Conservation (phyloP, 1,140 invertebrate genomes). For the Drosophila kohkoa region DNA sequence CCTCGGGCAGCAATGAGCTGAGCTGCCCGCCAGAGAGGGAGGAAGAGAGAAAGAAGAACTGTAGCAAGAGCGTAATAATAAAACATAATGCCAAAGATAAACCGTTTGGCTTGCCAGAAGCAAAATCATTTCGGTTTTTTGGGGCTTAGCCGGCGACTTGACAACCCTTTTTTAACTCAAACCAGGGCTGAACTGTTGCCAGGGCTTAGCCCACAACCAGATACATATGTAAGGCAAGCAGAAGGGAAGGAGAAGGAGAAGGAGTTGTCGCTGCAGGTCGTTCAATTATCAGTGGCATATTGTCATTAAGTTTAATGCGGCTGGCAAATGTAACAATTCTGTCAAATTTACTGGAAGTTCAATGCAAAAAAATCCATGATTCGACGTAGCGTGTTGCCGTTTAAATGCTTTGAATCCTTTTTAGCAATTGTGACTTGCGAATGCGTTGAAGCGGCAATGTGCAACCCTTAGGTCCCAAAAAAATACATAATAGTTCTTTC, state of each 20-base stretch:
- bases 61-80: slow-evolving; percentile 39
- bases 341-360: slow-evolving; percentile 81
- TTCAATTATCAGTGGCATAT: slow-evolving; percentile 60
- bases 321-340: slow-evolving; percentile 79
- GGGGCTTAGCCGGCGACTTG: slow-evolving; percentile 42
- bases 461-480: slow-evolving; percentile 47
- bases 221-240: slow-evolving; percentile 54
- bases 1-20: slow-evolving; percentile 6
- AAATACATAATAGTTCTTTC: background rate
- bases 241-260: no score
- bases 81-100: slow-evolving; percentile 66
- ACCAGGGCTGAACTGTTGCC: slow-evolving; percentile 24
- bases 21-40: background rate
- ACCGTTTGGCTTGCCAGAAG: slow-evolving; percentile 25
- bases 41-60: background rate
- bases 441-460: slow-evolving; percentile 35
- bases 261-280: slow-evolving; percentile 7
- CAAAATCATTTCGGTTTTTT: slow-evolving; percentile 28
- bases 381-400: slow-evolving; percentile 39
- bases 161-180: slow-evolving; percentile 38
- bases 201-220: slow-evolving; percentile 60
- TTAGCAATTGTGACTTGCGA: slow-evolving; percentile 19
- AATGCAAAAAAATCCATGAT: slow-evolving; percentile 14
- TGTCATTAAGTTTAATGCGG: slow-evolving; percentile 74
- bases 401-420: slow-evolving; percentile 43